phyloP scores from a whole-genome alignment of 1,140 invertebrate genomes.

The Brachionus rubens region DNA sequence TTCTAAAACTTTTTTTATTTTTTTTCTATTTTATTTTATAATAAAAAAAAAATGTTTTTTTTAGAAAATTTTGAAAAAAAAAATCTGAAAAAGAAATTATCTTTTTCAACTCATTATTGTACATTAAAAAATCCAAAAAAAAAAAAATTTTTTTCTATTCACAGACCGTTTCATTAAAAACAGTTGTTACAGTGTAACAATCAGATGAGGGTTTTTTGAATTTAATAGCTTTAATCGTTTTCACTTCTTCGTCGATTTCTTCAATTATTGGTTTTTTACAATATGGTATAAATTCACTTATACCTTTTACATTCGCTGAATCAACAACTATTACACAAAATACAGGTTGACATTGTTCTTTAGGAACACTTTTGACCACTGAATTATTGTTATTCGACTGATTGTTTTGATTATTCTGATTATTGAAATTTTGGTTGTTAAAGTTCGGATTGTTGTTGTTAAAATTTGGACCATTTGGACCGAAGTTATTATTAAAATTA shows the following conservation, averaged over 20 bases:
- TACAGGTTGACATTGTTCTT: background rate
- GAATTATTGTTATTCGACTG: no score
- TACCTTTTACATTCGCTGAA: background rate
- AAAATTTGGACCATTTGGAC: no score
- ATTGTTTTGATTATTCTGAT: background rate
- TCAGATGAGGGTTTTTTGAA: background rate
- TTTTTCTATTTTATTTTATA: background rate
- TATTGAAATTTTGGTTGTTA: background rate
- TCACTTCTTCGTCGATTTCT: background rate
- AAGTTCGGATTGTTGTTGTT: no score
- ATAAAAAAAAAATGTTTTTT: no score
- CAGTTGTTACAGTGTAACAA: background rate
- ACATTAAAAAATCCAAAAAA: background rate
- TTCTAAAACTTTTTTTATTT: background rate
- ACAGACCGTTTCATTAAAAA: conserved; percentile 1
- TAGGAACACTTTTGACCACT: no score
- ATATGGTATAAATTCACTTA: background rate
- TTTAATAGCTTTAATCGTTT: background rate
- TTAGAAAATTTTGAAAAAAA: no score
- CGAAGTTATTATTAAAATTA: no score
- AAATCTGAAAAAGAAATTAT: no score
- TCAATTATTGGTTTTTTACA: conserved; percentile 3
- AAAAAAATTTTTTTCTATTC: background rate
- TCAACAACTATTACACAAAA: conserved; percentile 27
- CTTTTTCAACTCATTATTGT: no score